phyloP scores from a whole-genome alignment of 2,888 invertebrate species.

The Neria commutata region DNA sequence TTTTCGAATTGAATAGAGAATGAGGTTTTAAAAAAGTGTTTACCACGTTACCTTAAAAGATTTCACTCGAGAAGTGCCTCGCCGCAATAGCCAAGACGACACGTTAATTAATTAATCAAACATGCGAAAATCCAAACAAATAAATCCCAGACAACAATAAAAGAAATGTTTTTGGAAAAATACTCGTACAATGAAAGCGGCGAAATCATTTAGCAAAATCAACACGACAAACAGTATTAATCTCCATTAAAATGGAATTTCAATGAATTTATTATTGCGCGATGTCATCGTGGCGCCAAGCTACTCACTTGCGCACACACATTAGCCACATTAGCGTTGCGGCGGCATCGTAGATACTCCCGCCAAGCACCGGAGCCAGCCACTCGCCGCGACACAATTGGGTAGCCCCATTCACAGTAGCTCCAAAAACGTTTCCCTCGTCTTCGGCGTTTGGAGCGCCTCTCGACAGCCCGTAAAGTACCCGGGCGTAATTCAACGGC shows the following conservation, averaged over 20 bases:
- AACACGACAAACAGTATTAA: constrained; percentile 46
- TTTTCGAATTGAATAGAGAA: too few relatives aligned
- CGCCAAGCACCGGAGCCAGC: not conserved
- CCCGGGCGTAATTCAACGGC: constrained; percentile 48
- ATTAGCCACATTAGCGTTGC: not conserved
- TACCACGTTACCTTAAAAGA: not conserved
- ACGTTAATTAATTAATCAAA: not conserved
- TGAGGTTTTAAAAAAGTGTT: too few relatives aligned
- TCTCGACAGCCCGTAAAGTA: constrained; percentile 21
- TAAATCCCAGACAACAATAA: constrained; percentile 23
- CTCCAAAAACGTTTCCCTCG: constrained; percentile 39
- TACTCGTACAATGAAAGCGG: constrained; percentile 2
- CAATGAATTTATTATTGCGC: constrained; percentile 47
- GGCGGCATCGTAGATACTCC: too few relatives aligned
- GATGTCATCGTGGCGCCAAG: constrained; percentile 39
- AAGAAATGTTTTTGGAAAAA: constrained; percentile 8
- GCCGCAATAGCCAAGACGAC: not conserved
- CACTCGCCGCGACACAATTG: constrained; percentile 27
- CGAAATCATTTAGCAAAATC: constrained; percentile 49
- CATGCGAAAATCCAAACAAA: not conserved
- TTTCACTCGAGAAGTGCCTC: too few relatives aligned
- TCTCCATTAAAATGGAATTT: constrained; percentile 57
- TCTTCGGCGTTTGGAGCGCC: constrained; percentile 26
- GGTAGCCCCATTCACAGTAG: not conserved
- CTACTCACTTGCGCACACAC: constrained; percentile 21